Evolutionary conservation across 1,140 invertebrate genomes (phyloP).

Genomic region (Protaetia brevitarsis): DNA sequence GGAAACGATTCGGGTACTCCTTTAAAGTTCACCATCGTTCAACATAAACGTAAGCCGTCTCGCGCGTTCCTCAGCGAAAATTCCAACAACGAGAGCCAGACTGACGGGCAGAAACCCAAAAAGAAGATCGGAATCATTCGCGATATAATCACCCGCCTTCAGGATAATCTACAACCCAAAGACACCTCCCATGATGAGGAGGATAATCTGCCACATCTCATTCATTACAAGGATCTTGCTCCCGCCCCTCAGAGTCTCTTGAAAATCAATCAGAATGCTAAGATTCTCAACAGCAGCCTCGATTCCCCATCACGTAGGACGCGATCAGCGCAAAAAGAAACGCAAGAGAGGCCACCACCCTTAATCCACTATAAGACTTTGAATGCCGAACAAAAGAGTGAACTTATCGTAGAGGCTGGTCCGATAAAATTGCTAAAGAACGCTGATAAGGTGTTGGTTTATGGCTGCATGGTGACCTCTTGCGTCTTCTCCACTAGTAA

Average conservation of each 20-base stretch:
- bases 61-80: too few species aligned
- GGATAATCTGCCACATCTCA: background rate
- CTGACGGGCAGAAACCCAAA: too few species aligned
- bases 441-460: background rate
- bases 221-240: background rate
- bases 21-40: too few species aligned
- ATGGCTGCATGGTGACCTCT: background rate
- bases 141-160: background rate
- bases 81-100: too few species aligned
- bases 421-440: background rate
- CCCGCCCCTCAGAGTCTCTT: background rate
- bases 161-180: background rate
- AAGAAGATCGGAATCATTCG: background rate
- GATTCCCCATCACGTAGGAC: background rate
- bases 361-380: background rate
- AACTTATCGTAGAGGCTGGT: background rate
- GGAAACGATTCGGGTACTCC: too few species aligned
- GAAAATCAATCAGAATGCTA: background rate
- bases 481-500: background rate
- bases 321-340: background rate
- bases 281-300: background rate
- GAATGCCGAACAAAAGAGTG: background rate
- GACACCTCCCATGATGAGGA: background rate
- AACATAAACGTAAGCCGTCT: too few species aligned
- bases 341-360: background rate